phyloP scores from a whole-genome alignment of 2,113 vertebrate genomes.

The Atlantisia rogersi region DNA sequence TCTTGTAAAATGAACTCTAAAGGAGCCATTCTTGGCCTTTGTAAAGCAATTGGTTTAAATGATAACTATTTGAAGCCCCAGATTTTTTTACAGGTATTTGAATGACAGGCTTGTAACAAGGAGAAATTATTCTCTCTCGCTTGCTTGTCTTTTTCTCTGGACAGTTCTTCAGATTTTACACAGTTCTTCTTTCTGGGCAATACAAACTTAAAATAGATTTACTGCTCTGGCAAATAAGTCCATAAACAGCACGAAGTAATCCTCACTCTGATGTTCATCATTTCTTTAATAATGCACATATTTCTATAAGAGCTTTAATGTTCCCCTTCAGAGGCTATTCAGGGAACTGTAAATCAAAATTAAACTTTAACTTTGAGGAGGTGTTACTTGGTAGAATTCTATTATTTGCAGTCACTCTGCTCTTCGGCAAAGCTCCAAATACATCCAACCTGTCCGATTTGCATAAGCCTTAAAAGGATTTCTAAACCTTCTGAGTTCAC shows the following conservation, averaged over 20 bases:
- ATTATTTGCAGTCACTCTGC: background rate
- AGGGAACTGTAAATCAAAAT: conserved; percentile 52
- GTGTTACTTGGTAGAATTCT: background rate
- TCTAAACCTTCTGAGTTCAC: background rate
- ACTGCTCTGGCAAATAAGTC: conserved; percentile 60
- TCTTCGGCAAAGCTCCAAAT: conserved; percentile 5
- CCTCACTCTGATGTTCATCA: conserved; percentile 43
- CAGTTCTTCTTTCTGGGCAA: conserved; percentile 36
- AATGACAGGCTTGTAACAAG: background rate
- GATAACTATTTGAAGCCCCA: background rate
- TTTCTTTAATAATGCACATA: conserved; percentile 59
- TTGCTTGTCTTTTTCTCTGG: background rate
- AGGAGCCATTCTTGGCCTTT: background rate
- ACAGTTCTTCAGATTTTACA: background rate
- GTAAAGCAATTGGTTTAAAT: background rate
- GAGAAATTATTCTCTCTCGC: background rate
- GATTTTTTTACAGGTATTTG: background rate
- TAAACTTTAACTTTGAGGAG: background rate
- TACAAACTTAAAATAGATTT: conserved; percentile 58
- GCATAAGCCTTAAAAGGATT: background rate
- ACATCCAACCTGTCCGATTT: background rate
- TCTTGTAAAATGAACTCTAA: background rate
- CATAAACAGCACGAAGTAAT: conserved; percentile 54
- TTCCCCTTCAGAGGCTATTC: conserved; percentile 26
- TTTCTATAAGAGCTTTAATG: conserved; percentile 31